Evolutionary conservation across 2,888 invertebrate genomes (phyloP).

Genomic region (Oscheius myriophilus): DNA sequence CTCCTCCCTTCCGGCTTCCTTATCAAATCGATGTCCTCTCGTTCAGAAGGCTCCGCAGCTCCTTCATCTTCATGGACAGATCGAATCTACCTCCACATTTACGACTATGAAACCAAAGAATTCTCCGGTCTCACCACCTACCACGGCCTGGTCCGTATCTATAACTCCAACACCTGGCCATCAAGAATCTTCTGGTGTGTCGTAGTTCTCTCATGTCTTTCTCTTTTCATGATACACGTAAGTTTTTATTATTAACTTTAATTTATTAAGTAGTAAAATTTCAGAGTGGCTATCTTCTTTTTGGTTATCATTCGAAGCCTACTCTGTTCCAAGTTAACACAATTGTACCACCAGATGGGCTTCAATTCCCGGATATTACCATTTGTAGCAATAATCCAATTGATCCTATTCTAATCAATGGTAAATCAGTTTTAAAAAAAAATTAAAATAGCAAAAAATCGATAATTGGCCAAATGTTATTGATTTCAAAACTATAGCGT

Average conservation of each 20-base stretch:
- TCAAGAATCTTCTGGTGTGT: conserved; percentile 60
- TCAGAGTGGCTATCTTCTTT: conserved; percentile 56
- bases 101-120: conserved; percentile 59
- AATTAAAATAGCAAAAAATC: no score
- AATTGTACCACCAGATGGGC: conserved; percentile 47
- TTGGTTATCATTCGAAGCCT: conserved; percentile 59
- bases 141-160: conserved; percentile 61
- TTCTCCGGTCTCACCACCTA: conserved; percentile 61
- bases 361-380: conserved; percentile 56
- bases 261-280: not conserved
- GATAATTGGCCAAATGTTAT: no score
- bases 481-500: no score
- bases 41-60: conserved; percentile 1
- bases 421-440: no score
- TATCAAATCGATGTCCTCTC: conserved; percentile 27
- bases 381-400: conserved; percentile 41
- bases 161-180: conserved; percentile 61
- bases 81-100: conserved; percentile 54
- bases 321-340: conserved; percentile 59
- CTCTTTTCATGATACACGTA: conserved; percentile 61
- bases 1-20: not conserved
- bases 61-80: conserved; percentile 26
- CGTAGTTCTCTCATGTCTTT: conserved; percentile 55
- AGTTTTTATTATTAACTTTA: conserved; percentile 1
- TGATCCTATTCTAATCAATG: conserved; percentile 19